Evolutionary conservation across 30 jellyfish, hydroid and myxozoan genomes (phyloP).

Genomic region (Hydractinia symbiolongicarpus): DNA sequence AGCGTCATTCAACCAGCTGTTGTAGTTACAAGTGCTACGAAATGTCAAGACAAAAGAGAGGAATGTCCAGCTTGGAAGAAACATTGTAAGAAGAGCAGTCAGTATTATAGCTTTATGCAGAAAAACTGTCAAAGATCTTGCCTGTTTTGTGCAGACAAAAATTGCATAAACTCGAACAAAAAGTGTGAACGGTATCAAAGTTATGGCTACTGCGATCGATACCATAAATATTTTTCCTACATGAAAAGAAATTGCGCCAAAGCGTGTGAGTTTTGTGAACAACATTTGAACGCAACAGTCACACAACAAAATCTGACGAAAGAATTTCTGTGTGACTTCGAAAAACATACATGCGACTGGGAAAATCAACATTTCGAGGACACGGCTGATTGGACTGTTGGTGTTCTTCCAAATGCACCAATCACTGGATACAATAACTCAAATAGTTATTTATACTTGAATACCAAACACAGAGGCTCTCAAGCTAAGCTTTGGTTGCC

Average conservation of each 20-base stretch:
- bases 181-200: slow-evolving; percentile 4
- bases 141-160: slow-evolving; percentile 45
- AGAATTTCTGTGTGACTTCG: slow-evolving; percentile 58
- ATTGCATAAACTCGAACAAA: neutral
- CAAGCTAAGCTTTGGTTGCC: slow-evolving; percentile 54
- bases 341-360: slow-evolving; percentile 62
- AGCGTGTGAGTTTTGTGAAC: slow-evolving; percentile 15
- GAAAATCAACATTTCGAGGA: slow-evolving; percentile 62
- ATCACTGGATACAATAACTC: slow-evolving; percentile 51
- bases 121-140: slow-evolving; percentile 60
- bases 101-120: slow-evolving; percentile 52
- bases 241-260: slow-evolving; percentile 13
- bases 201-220: slow-evolving; percentile 15
- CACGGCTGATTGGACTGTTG: slow-evolving; percentile 79
- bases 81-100: slow-evolving; percentile 39
- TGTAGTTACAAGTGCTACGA: neutral
- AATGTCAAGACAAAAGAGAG: slow-evolving; percentile 34
- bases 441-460: slow-evolving; percentile 55
- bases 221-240: slow-evolving; percentile 5
- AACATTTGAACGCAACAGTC: neutral
- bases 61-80: slow-evolving; percentile 50
- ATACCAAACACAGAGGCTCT: slow-evolving; percentile 43
- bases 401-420: slow-evolving; percentile 60
- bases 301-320: neutral
- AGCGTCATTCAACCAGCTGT: neutral